phyloP scores from a whole-genome alignment of 2,888 invertebrate species.

The Shargacucullia verbasci region DNA sequence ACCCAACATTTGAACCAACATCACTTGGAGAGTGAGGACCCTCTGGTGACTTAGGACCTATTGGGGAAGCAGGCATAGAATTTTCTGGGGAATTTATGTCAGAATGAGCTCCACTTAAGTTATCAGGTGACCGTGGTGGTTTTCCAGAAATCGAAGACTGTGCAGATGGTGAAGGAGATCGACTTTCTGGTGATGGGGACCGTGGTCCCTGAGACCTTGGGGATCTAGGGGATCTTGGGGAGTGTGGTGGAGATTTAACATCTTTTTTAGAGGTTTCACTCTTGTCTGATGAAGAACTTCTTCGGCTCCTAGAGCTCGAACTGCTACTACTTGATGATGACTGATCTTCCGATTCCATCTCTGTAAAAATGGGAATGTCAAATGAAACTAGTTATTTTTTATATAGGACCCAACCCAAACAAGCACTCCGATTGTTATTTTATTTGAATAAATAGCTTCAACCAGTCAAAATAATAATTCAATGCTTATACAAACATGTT shows the following conservation, averaged over 20 bases:
- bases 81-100: slow-evolving; percentile 86
- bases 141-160: slow-evolving; percentile 62
- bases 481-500: slow-evolving; percentile 57
- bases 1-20: slow-evolving; percentile 68
- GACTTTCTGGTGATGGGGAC: slow-evolving; percentile 75
- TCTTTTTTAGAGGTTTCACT: slow-evolving; percentile 80
- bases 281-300: slow-evolving; percentile 80
- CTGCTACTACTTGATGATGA: slow-evolving; percentile 87
- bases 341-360: slow-evolving; percentile 90
- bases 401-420: slow-evolving; percentile 63
- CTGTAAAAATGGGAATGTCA: slow-evolving; percentile 72
- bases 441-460: slow-evolving; percentile 58
- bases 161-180: slow-evolving; percentile 71
- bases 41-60: slow-evolving; percentile 82
- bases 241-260: slow-evolving; percentile 72
- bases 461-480: slow-evolving; percentile 52
- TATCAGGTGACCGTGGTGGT: slow-evolving; percentile 73
- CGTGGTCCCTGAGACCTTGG: slow-evolving; percentile 67
- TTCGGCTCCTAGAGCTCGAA: slow-evolving; percentile 81
- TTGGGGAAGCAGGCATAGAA: slow-evolving; percentile 78
- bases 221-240: slow-evolving; percentile 62
- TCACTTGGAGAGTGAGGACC: slow-evolving; percentile 84
- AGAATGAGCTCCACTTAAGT: slow-evolving; percentile 82
- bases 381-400: slow-evolving; percentile 54
- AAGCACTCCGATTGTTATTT: slow-evolving; percentile 66